Evolutionary conservation across 2,888 invertebrate genomes (phyloP), one percentile per base, ranked within the genome.

Genomic region (Acleris cristana): DNA sequence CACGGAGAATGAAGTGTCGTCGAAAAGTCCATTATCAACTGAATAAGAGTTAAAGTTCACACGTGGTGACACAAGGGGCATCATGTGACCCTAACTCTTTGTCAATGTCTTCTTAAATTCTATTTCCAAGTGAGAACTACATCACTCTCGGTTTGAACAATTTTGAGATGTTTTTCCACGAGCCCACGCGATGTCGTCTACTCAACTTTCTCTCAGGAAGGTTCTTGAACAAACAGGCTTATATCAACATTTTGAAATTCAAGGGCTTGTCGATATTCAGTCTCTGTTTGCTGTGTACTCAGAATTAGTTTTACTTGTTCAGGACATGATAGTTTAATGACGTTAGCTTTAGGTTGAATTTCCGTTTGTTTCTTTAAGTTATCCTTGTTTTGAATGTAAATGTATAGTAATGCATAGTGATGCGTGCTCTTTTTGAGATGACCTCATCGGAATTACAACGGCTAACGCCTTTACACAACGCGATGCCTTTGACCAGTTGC

Each of bases 31-130:
- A 79, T 75, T 77, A 84, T 85, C 72, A 76, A 81, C 70, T 67
- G 73, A 71, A 70, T 56, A 64, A 69, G 78, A 84, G 85, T 82
- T 84, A 85, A 82, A 87, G 90, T 92, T 92, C 92, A 92, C 92
- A 90, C 90, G 88, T 89, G 89, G 85, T 79, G 64, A 56, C 69
- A 83, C 80, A 83, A 76, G 74, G 82, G 79, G 74, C 65, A 75
- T 72, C 71, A 57, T 70, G 70, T 75, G 74, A 77, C 76, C 76
- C 74, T 63, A 56, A 56, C 18, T 21, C 48, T 48, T 48, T 48
- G 48, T 56, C 14, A 44, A 19, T 16, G 44, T 21, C 16, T 21
- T 56, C 21, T 21, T 44, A 44, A 56, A 56, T 44, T 8, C 44
- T 16, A 21, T 56, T 16, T 21, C 23, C 69, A 71, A 69, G 30